Conservation (phyloP, 2,113 vertebrate species). For the Perccottus glenii region DNA sequence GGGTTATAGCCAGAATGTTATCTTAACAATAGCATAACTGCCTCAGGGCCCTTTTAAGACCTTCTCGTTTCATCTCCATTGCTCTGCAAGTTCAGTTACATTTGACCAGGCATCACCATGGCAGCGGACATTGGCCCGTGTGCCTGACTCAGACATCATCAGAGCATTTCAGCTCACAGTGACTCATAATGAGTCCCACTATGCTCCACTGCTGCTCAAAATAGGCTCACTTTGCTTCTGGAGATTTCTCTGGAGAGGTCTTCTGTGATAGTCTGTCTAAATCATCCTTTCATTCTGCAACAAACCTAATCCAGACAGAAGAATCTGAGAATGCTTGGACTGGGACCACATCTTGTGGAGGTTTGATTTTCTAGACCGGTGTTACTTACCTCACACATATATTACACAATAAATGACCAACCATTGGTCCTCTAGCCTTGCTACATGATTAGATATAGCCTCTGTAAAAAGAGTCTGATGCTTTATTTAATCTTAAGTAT, state of each 20-base stretch:
- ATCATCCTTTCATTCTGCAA: constrained; percentile 52
- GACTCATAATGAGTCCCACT: constrained; percentile 66
- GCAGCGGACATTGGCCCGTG: constrained; percentile 59
- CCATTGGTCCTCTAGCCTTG: no score
- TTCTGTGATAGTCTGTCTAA: constrained; percentile 61
- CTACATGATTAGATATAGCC: no score
- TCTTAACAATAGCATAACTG: constrained; percentile 46
- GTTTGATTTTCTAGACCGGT: no score
- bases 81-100: constrained; percentile 55
- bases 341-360: background rate
- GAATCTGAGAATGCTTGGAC: constrained; percentile 33
- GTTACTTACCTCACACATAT: no score
- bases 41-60: constrained; percentile 51
- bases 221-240: constrained; percentile 63
- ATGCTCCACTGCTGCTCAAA: constrained; percentile 48
- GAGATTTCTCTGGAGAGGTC: constrained; percentile 57
- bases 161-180: constrained; percentile 57
- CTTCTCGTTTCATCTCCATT: constrained; percentile 59
- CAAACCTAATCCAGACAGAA: constrained; percentile 51
- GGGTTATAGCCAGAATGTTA: constrained; percentile 41
- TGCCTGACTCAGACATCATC: constrained; percentile 61
- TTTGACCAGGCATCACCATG: constrained; percentile 61
- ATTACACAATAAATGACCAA: no score
- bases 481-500: no score
- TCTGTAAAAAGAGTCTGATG: no score